Conservation (phyloP, 1,140 invertebrate species). For the Venturia canescens region DNA sequence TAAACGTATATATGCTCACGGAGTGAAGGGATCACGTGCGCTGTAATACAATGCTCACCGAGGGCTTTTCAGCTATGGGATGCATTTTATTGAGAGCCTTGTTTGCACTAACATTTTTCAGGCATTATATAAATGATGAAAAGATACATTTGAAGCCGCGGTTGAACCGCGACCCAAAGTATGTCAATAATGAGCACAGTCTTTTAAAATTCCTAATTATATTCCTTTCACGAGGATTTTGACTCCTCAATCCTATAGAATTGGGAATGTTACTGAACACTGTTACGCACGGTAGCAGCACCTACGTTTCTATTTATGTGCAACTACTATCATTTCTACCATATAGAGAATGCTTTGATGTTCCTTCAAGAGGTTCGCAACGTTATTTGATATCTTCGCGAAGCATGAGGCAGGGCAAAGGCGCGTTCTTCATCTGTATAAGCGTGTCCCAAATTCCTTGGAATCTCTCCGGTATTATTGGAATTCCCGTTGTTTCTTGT, state of each 20-base stretch:
- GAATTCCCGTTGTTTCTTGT: slow-evolving; percentile 20
- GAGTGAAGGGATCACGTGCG: not conserved
- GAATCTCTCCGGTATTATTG: slow-evolving; percentile 4
- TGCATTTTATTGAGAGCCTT: too few relatives aligned
- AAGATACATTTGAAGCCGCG: not conserved
- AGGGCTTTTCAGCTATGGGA: too few relatives aligned
- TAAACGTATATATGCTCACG: not conserved
- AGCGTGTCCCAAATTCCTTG: not conserved
- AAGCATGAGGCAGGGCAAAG: not conserved
- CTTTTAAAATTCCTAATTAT: too few relatives aligned
- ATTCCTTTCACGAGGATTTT: not conserved
- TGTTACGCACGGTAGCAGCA: not conserved
- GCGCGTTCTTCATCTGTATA: not conserved
- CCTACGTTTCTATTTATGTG: not conserved
- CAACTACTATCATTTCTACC: slow-evolving; percentile 8
- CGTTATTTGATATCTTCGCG: slow-evolving; percentile 20
- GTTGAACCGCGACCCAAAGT: not conserved
- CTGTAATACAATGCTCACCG: too few relatives aligned
- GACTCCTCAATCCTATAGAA: not conserved
- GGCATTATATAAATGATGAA: not conserved
- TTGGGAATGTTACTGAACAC: too few relatives aligned
- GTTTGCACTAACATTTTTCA: too few relatives aligned
- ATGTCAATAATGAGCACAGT: not conserved
- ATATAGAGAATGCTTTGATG: slow-evolving; percentile 19
- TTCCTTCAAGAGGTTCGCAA: not conserved